Conservation (phyloP, 1,140 invertebrate genomes). For the Cecropterus lyciades region DNA sequence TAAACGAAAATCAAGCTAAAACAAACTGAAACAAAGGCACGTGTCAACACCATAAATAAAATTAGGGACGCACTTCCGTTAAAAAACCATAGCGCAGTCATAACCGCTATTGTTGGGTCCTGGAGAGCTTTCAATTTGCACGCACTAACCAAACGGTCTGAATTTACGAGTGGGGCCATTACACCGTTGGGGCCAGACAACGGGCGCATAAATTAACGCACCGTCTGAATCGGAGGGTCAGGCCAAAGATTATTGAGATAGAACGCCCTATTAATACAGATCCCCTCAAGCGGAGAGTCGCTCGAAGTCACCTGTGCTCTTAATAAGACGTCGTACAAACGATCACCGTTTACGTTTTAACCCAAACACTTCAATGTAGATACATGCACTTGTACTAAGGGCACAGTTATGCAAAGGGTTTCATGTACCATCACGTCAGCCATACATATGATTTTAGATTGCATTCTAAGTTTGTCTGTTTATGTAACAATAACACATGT, state of each 20-base stretch:
- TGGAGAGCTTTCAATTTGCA: constrained; percentile 69
- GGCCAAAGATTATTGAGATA: constrained; percentile 39
- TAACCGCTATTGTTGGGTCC: constrained; percentile 41
- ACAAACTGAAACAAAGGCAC: constrained; percentile 53
- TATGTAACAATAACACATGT: no score
- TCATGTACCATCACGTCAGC: no score
- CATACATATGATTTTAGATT: no score
- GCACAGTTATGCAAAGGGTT: no score
- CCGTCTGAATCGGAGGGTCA: constrained; percentile 50
- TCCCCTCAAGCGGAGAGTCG: background rate
- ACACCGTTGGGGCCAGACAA: constrained; percentile 52
- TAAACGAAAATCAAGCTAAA: constrained; percentile 28
- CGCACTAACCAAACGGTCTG: constrained; percentile 53
- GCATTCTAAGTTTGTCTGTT: no score
- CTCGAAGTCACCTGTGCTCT: no score
- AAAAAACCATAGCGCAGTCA: constrained; percentile 49
- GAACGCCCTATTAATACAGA: constrained; percentile 7
- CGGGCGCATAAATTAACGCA: constrained; percentile 67
- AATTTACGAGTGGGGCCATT: constrained; percentile 51
- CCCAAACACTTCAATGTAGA: no score
- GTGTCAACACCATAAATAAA: constrained; percentile 70
- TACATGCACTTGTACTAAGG: no score
- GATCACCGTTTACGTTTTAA: no score
- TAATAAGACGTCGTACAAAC: no score
- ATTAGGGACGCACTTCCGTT: constrained; percentile 55